Conservation (phyloP, 2,797 vertebrate species). For the Coilia nasus region DNA sequence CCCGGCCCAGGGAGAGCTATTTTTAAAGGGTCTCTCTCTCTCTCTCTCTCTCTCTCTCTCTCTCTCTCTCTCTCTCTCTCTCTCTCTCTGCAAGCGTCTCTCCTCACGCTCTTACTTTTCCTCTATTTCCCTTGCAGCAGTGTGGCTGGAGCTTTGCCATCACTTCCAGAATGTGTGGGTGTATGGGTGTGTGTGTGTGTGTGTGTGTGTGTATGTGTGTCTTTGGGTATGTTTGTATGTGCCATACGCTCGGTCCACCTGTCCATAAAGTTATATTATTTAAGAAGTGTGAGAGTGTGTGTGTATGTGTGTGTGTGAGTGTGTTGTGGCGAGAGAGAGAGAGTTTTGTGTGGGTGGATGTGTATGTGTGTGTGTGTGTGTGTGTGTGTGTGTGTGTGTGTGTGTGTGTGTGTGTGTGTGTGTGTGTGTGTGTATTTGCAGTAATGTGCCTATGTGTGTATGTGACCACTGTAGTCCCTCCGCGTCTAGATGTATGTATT, state of each 20-base stretch:
- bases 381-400: neutral
- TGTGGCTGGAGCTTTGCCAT: conserved; percentile 52
- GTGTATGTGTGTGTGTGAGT: neutral
- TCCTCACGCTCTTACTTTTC: conserved; percentile 41
- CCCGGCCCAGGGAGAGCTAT: conserved; percentile 55
- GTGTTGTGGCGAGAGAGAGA: no score
- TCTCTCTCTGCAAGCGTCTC: conserved; percentile 38
- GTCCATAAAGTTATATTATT: conserved; percentile 1
- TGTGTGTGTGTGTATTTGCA: neutral
- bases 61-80: conserved; percentile 35
- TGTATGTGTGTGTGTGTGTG: neutral
- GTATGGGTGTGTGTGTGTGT: conserved; percentile 18
- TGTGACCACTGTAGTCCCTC: neutral
- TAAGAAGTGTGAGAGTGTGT: neutral
- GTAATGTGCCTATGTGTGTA: neutral
- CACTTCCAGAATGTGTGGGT: conserved; percentile 48
- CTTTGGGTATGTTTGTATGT: no score
- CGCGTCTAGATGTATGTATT: neutral
- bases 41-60: conserved; percentile 28
- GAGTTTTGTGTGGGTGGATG: no score
- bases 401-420: neutral
- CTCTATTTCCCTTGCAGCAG: conserved; percentile 39
- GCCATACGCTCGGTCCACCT: neutral
- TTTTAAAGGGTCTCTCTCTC: conserved; percentile 59
- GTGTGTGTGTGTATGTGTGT: conserved; percentile 2